These are phyloP conservation scores for Tuberolachnus salignus DNA, from an alignment of 2,888 invertebrate species.

Conservation along the genomic window DNA sequence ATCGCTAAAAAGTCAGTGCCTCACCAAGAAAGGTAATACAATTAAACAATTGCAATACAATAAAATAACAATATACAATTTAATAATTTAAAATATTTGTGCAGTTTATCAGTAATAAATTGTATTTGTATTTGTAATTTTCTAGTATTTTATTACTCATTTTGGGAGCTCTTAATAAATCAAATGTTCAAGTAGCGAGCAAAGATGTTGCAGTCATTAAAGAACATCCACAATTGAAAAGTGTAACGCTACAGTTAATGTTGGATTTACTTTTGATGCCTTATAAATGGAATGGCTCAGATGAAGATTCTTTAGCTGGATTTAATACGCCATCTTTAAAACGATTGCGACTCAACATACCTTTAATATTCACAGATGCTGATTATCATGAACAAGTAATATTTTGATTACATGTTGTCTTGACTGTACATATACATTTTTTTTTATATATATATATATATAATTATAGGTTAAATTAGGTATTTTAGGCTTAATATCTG, in stretches of 20 bases:
- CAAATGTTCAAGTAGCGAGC: conserved; percentile 70
- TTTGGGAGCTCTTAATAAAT: conserved; percentile 77
- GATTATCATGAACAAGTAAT: conserved; percentile 79
- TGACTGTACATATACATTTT: conserved; percentile 2
- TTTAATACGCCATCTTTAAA: conserved; percentile 36
- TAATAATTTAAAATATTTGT: neutral
- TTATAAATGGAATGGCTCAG: conserved; percentile 71
- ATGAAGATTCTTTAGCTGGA: conserved; percentile 35
- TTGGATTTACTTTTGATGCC: conserved; percentile 84
- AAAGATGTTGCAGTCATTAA: conserved; percentile 24
- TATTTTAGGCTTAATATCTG: conserved; percentile 80
- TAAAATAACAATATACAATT: too few species aligned
- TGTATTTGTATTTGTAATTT: conserved; percentile 56
- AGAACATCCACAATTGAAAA: conserved; percentile 73
- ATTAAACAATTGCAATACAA: too few species aligned
- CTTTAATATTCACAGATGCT: conserved; percentile 33
- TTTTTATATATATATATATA: conserved; percentile 25
- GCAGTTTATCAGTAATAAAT: neutral
- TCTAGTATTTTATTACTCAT: conserved; percentile 78
- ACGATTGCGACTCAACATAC: conserved; percentile 19
- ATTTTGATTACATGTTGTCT: neutral
- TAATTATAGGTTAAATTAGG: conserved; percentile 71
- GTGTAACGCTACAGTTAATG: conserved; percentile 76
- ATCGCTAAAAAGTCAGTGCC: conserved; percentile 64
- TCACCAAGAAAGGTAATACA: conserved; percentile 54